Conservation (phyloP, 2,797 vertebrate genomes). For the Muscicapa comitata region DNA sequence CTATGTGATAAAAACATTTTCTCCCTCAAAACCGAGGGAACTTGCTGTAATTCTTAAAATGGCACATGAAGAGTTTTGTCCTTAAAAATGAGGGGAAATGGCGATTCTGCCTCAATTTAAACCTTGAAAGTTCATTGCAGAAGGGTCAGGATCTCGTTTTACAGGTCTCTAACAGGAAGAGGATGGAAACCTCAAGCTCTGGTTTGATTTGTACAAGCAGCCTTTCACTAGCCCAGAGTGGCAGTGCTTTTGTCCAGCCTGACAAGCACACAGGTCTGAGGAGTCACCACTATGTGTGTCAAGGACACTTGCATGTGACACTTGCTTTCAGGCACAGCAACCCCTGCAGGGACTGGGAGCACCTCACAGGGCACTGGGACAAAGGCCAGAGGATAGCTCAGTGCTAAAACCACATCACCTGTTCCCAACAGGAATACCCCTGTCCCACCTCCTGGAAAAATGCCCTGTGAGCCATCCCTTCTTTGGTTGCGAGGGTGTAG, state of each 20-base stretch:
- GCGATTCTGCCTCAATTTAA: background rate
- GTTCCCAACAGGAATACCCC: background rate
- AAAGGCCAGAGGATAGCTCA: background rate
- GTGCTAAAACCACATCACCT: accelerated
- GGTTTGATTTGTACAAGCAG: background rate
- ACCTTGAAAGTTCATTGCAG: background rate
- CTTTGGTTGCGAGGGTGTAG: accelerated
- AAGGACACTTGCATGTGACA: background rate
- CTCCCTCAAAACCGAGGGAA: background rate
- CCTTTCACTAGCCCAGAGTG: accelerated
- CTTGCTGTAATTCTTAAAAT: background rate
- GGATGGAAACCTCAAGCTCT: background rate
- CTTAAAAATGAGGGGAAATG: background rate
- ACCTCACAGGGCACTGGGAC: accelerated
- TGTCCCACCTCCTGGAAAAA: accelerated
- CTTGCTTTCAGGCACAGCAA: background rate
- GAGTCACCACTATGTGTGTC: accelerated
- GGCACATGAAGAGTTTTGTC: accelerated
- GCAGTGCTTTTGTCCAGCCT: background rate
- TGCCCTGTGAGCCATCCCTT: accelerated
- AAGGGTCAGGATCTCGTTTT: background rate
- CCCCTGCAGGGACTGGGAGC: background rate
- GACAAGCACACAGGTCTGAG: background rate
- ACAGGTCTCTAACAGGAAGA: background rate
- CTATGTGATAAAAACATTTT: accelerated